Evolutionary conservation across 2,888 invertebrate species (phyloP), one percentile per base, ranked within the genome.

Genomic region (Ditula angustiorana): DNA sequence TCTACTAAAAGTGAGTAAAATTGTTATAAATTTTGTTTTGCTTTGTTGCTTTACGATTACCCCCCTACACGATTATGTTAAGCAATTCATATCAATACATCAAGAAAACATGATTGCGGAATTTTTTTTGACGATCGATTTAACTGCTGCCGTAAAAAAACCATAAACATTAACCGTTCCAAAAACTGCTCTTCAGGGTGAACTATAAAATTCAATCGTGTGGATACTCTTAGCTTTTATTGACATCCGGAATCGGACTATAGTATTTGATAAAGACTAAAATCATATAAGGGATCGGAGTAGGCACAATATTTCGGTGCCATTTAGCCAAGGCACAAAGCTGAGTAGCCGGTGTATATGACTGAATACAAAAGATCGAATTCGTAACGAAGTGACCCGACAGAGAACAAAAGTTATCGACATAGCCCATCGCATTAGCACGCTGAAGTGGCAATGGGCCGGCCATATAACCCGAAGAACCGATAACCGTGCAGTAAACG

Each of bases 91-190:
- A 23, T n/a, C 26, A 24, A 23, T 28, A 2, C 33, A 11, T 46
- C 46, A 46, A 59, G 37, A 23, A 24, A 33, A 23, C 52, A 53
- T 53, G 67, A 64, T 69, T 70, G 21, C 53, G 63, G 71, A 76
- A 77, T 75, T 75, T 77, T 81, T n/a, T 75, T 73, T 75, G 76
- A 76, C 71, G 77, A 79, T 79, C 80, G 77, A 82, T 85, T 80
- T 76, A 74, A 77, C 72, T 65, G 70, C 68, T 70, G 66, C 78
- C 83, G 78, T 88, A 88, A 87, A 88, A 83, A 50, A 24, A 74
- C 60, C 68, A 76, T 86, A 85, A 87, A 84, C 75, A 35, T 69
- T 65, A 61, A 69, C 73, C 71, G 72, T 70, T 72, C 69, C 73
- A 72, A 73, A 72, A 69, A 71, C 70, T 62, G 61, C 67, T 75